Evolutionary conservation across 2,888 invertebrate species (phyloP).

Genomic region (Entomobrya proxima): DNA sequence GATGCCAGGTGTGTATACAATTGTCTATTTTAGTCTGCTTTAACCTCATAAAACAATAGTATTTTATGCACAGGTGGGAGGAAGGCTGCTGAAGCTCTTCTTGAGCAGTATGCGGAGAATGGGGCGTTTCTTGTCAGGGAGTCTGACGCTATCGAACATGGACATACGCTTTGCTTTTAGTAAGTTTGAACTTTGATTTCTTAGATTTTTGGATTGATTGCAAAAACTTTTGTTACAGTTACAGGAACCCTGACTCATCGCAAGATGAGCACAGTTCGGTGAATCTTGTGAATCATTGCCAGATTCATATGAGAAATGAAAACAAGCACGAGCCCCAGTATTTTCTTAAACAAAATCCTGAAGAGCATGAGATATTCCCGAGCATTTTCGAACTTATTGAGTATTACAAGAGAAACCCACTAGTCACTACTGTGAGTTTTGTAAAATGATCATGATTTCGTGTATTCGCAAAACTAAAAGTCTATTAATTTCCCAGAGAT

Average conservation of each 20-base stretch:
- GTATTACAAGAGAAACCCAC: background rate
- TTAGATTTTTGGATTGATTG: background rate
- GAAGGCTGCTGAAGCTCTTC: conserved; percentile 80
- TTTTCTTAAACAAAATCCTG: background rate
- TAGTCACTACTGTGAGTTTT: conserved; percentile 2
- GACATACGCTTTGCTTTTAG: conserved; percentile 34
- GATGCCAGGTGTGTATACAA: no score
- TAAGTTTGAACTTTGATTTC: background rate
- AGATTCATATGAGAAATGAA: background rate
- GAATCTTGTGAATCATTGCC: conserved; percentile 28
- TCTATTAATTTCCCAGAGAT: conserved; percentile 34
- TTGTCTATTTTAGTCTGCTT: no score
- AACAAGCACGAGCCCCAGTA: background rate
- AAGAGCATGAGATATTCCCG: conserved; percentile 2
- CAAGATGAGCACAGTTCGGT: background rate
- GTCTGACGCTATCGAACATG: background rate
- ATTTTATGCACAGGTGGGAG: no score
- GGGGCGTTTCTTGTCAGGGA: conserved; percentile 41
- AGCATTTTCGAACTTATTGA: conserved; percentile 34
- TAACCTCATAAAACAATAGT: no score
- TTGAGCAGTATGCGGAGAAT: background rate
- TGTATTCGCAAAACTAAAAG: no score
- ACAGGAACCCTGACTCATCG: background rate
- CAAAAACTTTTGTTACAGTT: background rate
- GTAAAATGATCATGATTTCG: background rate